Evolutionary conservation across 2,113 vertebrate genomes (phyloP).

Genomic region (Macquaria australasica): DNA sequence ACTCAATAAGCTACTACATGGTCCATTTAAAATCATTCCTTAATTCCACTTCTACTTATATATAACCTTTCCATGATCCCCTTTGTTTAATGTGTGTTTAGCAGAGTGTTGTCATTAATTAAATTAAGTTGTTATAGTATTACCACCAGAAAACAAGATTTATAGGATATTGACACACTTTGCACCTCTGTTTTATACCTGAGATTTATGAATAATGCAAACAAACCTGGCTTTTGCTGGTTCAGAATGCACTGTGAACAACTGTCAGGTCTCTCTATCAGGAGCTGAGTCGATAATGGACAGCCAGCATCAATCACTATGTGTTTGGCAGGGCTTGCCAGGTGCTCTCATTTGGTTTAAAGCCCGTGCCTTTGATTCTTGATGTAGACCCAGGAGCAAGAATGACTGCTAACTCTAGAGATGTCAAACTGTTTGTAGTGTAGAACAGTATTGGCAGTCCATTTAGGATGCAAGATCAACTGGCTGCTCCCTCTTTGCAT

Average conservation of each 20-base stretch:
- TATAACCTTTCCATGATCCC: background rate
- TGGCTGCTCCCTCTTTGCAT: constrained; percentile 10
- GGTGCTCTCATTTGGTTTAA: constrained; percentile 31
- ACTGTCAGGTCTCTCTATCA: constrained; percentile 25
- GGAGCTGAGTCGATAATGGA: constrained; percentile 41
- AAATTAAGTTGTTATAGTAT: background rate
- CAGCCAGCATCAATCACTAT: constrained; percentile 36
- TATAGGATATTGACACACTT: background rate
- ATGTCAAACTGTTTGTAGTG: constrained; percentile 54
- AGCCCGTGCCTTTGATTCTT: constrained; percentile 49
- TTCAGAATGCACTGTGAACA: constrained; percentile 33
- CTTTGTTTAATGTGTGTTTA: constrained; percentile 7
- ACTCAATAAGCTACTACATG: background rate
- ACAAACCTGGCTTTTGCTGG: constrained; percentile 2
- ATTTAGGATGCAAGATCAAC: constrained; percentile 46
- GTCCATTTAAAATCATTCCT: constrained; percentile 11
- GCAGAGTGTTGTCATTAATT: background rate
- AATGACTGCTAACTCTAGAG: constrained; percentile 52
- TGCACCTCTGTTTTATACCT: background rate
- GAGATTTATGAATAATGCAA: background rate
- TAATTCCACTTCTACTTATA: background rate
- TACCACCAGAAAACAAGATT: background rate
- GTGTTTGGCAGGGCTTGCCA: constrained; percentile 23
- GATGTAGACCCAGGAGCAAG: constrained; percentile 38
- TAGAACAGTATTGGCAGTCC: constrained; percentile 47